Evolutionary conservation across 2,113 vertebrate species (phyloP), one percentile per base, ranked within the genome.

Genomic region (Bagarius yarrelli): DNA sequence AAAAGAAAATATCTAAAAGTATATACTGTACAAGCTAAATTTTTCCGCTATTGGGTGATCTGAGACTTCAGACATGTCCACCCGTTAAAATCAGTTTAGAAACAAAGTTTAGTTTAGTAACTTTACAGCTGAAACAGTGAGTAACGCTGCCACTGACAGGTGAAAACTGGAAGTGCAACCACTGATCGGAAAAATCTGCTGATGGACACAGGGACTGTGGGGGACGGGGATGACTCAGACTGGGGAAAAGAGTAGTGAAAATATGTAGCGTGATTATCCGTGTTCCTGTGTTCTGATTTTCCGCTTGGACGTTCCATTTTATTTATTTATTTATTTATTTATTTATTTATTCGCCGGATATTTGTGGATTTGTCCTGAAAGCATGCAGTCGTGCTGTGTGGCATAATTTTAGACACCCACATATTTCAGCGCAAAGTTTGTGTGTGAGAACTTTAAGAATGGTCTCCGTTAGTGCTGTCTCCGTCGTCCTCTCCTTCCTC

Each of bases 401-500:
- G 77, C 34, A 11, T 32, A 34, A 79, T 19, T 69, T n/a, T 25
- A 56, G 44, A 56, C 47, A 44, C 59, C 32, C 70, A 57, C 19
- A 50, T 47, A 56, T 60, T 59, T 69, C 63, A 69, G 56, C 1
- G 27, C 60, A 69, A 76, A 69, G 74, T 78, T 57, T 83, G 61
- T 75, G 27, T 66, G 13, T 44, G 56, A n/a, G 16, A 4, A 1
- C 25, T 79, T 85, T 82, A 85, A 79, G 80, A 79, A 16, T 79
- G 76, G 40, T 85, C 83, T 70, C 83, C 83, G 9, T 85, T 85
- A 47, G 83, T 44, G 47, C 83, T 85, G 71, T 85, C 83, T 50
- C 83, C 83, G 12, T 85, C 83, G 0, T 85, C 83, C 50, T 85
- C 83, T 19, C 83, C 83, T 79, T 85, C 83, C 76, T 85, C 83